phyloP scores from a whole-genome alignment of 1,140 invertebrate species.

The Drosophila pallidifrons region DNA sequence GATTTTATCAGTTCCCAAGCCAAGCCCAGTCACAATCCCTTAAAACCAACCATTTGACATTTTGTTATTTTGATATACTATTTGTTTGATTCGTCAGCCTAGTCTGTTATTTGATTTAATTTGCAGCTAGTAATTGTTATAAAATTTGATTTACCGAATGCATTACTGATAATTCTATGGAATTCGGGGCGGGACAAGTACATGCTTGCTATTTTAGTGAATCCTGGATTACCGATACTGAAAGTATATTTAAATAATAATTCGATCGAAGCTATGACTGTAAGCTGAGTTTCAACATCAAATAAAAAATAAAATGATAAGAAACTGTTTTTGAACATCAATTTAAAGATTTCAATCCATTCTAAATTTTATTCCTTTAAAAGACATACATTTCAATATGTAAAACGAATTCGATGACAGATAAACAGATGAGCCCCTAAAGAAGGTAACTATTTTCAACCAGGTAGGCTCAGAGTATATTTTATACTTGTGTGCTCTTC shows the following conservation, averaged over 20 bases:
- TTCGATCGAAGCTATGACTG: too few species aligned
- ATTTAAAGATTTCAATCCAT: too few species aligned
- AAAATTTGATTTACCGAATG: constrained; percentile 59
- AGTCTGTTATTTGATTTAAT: constrained; percentile 72
- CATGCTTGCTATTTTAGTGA: background rate
- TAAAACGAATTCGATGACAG: too few species aligned
- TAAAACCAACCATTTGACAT: constrained; percentile 14
- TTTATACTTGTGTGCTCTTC: background rate
- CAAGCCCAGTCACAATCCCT: constrained; percentile 4
- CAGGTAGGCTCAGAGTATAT: background rate
- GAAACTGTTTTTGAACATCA: too few species aligned
- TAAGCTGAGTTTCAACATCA: too few species aligned
- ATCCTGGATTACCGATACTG: background rate
- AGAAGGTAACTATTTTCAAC: too few species aligned
- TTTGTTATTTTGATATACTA: constrained; percentile 78
- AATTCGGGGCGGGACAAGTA: background rate
- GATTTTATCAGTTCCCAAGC: constrained; percentile 57
- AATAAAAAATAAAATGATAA: too few species aligned
- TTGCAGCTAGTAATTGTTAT: constrained; percentile 63
- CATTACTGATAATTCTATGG: constrained; percentile 9
- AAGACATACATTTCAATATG: too few species aligned
- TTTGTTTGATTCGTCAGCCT: constrained; percentile 53
- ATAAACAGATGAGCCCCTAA: too few species aligned
- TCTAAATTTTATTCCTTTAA: too few species aligned
- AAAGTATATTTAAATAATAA: too few species aligned